Evolutionary conservation across 2,888 invertebrate genomes (phyloP), one percentile per base, ranked within the genome.

Genomic region (Lutraria lutraria): DNA sequence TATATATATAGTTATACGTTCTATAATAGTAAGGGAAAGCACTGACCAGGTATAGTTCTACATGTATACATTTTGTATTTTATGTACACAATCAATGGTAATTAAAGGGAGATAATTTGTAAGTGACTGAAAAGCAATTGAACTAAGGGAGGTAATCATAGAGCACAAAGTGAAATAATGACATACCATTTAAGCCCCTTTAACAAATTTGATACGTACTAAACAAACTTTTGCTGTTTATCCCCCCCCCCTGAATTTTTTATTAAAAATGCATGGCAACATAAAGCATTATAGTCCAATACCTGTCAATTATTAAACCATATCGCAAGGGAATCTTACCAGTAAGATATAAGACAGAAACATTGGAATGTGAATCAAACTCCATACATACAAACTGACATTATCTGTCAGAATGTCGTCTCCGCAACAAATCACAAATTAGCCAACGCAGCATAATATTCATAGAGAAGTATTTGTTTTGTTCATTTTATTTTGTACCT

Each of bases 401-500:
- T 15, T 60, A 60, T 21, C 60, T 8, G 60, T 25, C 63, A 68
- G 63, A 68, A 68, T 1, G n/a, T 68, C 63, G n/a, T 68, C 63
- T n/a, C 63, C 25, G 63, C 63, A 68, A 68, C 63, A 68, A 68
- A 25, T 68, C 63, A 68, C 63, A 68, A 68, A 68, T 68, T 16
- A 76, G 76, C 76, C 76, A 16, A 76, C 34, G 1, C 76, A 76
- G 76, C 76, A 76, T 76, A 31, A 34, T n/a, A n/a, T 76, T 76
- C 31, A 34, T 31, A 76, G 31, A 31, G 29, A 16, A 68, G 25
- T 68, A 68, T 25, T 76, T 6, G 25, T 76, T 76, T 76, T 76
- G 76, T 76, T 76, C 76, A 76, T 31, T 76, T 76, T 76, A 76
- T 76, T 76, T 76, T 76, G 76, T 34, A 76, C 34, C 76, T 19